phyloP scores from a whole-genome alignment of 2,888 invertebrate genomes.

The Allolobophora icterica region DNA sequence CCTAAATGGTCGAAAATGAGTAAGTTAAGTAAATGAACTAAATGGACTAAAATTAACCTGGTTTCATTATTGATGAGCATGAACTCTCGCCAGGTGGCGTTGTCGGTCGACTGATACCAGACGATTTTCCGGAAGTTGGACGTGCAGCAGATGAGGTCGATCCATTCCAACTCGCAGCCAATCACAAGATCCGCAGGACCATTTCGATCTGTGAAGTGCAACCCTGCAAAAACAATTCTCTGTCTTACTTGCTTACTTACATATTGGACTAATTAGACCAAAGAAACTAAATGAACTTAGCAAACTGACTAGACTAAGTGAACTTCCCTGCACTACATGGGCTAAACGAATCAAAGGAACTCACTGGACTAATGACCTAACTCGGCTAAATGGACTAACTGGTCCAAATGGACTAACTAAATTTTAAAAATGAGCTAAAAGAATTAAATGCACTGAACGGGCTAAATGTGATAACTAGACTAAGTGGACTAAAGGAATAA shows the following conservation, averaged over 20 bases:
- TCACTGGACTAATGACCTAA: neutral
- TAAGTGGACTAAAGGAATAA: neutral
- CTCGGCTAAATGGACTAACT: too few species aligned
- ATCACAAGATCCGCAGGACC: neutral
- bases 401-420: neutral
- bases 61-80: neutral
- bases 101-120: conserved; percentile 25
- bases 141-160: conserved; percentile 1
- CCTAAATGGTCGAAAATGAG: neutral
- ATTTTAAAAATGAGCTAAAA: neutral
- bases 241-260: neutral
- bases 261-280: neutral
- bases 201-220: neutral
- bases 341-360: too few species aligned
- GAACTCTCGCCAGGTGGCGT: neutral
- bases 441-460: neutral
- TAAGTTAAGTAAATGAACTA: neutral
- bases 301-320: too few species aligned
- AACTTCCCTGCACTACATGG: too few species aligned
- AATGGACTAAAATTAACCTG: neutral
- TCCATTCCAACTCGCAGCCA: neutral
- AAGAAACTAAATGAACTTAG: too few species aligned
- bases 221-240: neutral
- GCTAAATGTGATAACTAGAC: neutral
- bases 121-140: neutral